These are phyloP conservation scores for Crenuchus spilurus DNA, from an alignment of 2,797 vertebrate species.

Conservation along the genomic window DNA sequence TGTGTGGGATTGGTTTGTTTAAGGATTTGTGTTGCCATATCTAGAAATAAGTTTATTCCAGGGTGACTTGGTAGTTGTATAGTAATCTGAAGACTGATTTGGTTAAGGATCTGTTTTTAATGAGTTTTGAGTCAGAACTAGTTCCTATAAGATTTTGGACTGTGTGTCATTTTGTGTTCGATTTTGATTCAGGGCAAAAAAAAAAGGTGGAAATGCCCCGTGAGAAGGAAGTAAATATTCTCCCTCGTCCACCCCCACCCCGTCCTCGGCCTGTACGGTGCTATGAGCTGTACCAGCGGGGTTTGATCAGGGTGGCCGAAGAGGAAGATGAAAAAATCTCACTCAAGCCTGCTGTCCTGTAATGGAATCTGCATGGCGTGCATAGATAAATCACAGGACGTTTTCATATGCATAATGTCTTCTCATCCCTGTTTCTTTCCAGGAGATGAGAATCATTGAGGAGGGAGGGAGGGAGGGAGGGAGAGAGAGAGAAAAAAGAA, in stretches of 20 bases:
- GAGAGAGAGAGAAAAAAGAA: slow-evolving; percentile 42
- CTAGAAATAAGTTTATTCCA: too few species aligned
- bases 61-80: too few species aligned
- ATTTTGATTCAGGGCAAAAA: too few species aligned
- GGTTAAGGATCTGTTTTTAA: too few species aligned
- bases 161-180: too few species aligned
- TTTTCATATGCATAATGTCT: slow-evolving; percentile 99
- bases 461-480: slow-evolving; percentile 38
- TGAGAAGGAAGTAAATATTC: slow-evolving; percentile 97
- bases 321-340: slow-evolving; percentile 87
- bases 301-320: slow-evolving; percentile 96
- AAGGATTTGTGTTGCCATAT: too few species aligned
- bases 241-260: slow-evolving; percentile 35
- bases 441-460: slow-evolving; percentile 76
- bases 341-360: slow-evolving; percentile 95
- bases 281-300: slow-evolving; percentile 95
- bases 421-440: slow-evolving; percentile 90
- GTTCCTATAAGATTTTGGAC: too few species aligned
- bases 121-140: too few species aligned
- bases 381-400: slow-evolving; percentile 99
- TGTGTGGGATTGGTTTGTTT: too few species aligned
- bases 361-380: slow-evolving; percentile 99
- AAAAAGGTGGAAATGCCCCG: too few species aligned
- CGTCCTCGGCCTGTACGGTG: slow-evolving; percentile 75
- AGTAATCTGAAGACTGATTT: too few species aligned